These are phyloP conservation scores for Rhinopomastus cyanomelas DNA, from an alignment of 2,113 vertebrate species.

Conservation along the genomic window DNA sequence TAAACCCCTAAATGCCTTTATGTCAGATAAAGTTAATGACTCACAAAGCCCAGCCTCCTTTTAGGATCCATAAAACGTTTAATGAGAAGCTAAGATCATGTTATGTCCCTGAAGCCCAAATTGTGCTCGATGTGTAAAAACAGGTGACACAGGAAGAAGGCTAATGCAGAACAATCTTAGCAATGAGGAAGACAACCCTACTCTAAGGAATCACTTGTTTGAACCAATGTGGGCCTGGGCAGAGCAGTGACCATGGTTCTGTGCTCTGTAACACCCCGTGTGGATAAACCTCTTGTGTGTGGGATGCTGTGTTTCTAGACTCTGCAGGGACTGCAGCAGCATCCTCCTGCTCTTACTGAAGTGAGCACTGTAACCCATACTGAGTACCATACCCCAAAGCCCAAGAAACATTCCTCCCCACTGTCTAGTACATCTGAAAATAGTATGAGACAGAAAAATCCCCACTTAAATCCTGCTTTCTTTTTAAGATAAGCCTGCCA, in stretches of 20 bases:
- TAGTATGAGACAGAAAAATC: background rate
- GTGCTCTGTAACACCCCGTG: background rate
- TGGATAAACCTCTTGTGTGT: background rate
- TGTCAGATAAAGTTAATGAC: background rate
- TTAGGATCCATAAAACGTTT: background rate
- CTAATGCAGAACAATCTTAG: background rate
- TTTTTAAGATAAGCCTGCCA: background rate
- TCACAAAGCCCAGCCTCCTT: background rate
- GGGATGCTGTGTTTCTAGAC: background rate
- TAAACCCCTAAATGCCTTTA: background rate
- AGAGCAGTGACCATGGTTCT: background rate
- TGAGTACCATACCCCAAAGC: background rate
- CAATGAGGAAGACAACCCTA: background rate
- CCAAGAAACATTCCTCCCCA: background rate
- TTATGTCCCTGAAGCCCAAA: background rate
- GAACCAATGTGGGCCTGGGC: background rate
- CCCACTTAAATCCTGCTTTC: background rate
- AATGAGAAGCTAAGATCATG: background rate
- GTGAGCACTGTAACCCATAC: background rate
- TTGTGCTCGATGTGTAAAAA: fast-evolving
- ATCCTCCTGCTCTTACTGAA: background rate
- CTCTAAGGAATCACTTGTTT: background rate
- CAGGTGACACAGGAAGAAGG: background rate
- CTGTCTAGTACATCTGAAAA: background rate
- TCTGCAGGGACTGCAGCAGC: background rate